phyloP scores from a whole-genome alignment of 2,113 vertebrate species.

The Thymallus thymallus region DNA sequence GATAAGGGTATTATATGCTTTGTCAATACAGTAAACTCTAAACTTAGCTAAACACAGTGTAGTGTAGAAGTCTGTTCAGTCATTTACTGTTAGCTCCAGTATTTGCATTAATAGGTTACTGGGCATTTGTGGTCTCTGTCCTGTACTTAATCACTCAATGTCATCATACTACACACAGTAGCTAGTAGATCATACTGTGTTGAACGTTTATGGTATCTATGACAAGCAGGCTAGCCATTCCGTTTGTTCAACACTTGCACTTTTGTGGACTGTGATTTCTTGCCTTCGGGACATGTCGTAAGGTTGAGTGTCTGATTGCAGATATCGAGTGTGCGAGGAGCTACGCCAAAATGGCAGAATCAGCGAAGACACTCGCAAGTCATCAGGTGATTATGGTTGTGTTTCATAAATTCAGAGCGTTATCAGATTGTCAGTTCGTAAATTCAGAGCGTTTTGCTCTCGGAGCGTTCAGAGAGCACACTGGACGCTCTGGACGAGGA shows the following conservation, averaged over 20 bases:
- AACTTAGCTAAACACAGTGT: no score
- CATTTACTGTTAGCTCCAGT: background rate
- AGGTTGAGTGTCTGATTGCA: conserved; percentile 52
- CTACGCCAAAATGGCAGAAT: conserved; percentile 92
- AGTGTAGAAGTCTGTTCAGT: no score
- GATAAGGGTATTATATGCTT: no score
- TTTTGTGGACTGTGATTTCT: no score
- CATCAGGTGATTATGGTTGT: conserved; percentile 80
- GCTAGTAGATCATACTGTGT: background rate
- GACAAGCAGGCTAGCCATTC: background rate
- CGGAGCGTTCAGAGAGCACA: no score
- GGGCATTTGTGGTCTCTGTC: background rate
- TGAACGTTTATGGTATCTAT: background rate
- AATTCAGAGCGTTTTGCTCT: no score
- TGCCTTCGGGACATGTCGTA: no score
- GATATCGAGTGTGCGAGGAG: conserved; percentile 92
- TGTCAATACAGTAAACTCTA: no score
- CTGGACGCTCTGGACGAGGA: no score
- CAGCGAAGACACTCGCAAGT: conserved; percentile 83
- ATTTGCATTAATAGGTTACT: background rate
- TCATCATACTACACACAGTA: background rate
- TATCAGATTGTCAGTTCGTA: no score
- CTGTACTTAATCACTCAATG: background rate
- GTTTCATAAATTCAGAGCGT: no score
- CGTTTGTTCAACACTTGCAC: no score